A percentile compares a stretch with the other conserved stretches of the same genome.
Evolutionary conservation across 2,797 vertebrate species (phyloP).

Genomic region (Micromesistius poutassou): DNA sequence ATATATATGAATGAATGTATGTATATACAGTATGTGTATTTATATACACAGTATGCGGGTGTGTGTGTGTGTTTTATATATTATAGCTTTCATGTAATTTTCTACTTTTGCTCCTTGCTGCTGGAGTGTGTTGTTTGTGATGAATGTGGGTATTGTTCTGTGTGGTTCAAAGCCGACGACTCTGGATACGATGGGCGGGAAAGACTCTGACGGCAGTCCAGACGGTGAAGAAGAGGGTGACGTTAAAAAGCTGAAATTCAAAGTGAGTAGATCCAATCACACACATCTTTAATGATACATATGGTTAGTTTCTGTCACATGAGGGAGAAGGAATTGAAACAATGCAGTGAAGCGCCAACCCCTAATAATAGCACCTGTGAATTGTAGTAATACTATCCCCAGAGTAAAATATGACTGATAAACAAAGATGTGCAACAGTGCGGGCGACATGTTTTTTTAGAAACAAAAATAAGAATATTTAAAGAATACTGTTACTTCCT

Average conservation of each 20-base stretch:
- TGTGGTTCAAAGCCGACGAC: slow-evolving; percentile 47
- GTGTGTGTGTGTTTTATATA: not conserved
- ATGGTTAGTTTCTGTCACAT: not conserved
- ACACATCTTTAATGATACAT: not conserved
- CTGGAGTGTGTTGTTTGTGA: not conserved
- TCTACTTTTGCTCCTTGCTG: not conserved
- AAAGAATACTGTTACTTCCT: not conserved
- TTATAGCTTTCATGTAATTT: not conserved
- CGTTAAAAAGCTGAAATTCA: slow-evolving; percentile 56
- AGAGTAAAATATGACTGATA: not conserved
- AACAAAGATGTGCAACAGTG: not conserved
- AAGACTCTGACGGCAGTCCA: slow-evolving; percentile 64
- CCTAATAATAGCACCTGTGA: not conserved
- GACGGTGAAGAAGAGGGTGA: slow-evolving; percentile 62
- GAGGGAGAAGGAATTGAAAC: not conserved
- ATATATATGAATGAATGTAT: not conserved
- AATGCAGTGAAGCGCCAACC: not conserved
- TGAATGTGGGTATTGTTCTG: not conserved
- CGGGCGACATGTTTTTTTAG: not conserved
- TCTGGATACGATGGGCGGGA: slow-evolving; percentile 51
- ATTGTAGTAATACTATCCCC: not conserved
- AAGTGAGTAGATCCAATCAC: slow-evolving; percentile 55
- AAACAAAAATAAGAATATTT: no score
- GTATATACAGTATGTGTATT: not conserved
- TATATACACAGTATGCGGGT: no score